phyloP scores from a whole-genome alignment of 2,797 vertebrate species.

The Garrulus glandarius region DNA sequence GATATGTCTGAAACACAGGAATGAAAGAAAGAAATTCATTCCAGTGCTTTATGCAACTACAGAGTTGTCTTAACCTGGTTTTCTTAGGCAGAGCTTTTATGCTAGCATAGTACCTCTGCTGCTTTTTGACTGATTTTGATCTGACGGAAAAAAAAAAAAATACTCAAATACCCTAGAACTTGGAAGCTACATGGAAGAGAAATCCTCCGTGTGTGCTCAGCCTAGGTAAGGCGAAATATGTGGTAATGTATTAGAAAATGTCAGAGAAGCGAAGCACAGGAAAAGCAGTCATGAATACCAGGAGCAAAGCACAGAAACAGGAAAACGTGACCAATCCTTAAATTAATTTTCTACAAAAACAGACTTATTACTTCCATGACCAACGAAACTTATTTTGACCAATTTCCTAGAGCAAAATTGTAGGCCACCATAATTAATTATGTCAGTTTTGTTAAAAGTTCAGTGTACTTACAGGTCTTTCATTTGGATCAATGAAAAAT shows the following conservation, averaged over 20 bases:
- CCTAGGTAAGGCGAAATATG: background rate
- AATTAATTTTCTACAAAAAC: background rate
- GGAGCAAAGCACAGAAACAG: background rate
- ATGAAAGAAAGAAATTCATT: background rate
- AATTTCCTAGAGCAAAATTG: background rate
- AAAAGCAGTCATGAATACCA: background rate
- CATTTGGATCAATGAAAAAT: slow-evolving; percentile 98
- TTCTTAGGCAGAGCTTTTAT: background rate
- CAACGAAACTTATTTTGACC: background rate
- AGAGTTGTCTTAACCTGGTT: background rate
- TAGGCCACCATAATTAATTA: background rate
- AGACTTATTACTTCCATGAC: background rate
- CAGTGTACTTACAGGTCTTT: slow-evolving; percentile 87
- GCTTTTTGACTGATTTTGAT: background rate
- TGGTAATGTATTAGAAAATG: accelerated
- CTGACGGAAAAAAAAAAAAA: background rate
- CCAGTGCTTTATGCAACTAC: background rate
- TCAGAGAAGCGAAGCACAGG: background rate
- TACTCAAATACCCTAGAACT: background rate
- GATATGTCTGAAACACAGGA: accelerated
- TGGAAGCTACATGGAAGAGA: background rate
- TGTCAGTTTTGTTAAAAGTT: background rate
- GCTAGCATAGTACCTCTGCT: background rate
- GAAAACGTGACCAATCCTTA: background rate
- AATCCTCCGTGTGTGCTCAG: background rate